Evolutionary conservation across 2,797 vertebrate species (phyloP).

Genomic region (Hylomyscus alleni): DNA sequence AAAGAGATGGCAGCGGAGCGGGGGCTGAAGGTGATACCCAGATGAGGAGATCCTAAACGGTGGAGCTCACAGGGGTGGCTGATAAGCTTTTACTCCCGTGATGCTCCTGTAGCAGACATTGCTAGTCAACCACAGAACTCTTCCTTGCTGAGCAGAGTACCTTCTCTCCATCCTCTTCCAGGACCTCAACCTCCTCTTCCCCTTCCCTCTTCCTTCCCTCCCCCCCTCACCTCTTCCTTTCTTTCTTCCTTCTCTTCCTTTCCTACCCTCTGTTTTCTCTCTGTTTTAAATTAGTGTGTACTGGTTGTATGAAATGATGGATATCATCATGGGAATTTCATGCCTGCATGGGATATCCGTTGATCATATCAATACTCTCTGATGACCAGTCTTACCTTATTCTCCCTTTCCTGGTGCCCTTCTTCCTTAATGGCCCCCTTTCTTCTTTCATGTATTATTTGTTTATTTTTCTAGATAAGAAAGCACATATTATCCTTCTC

Average conservation of each 20-base stretch:
- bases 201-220: not conserved
- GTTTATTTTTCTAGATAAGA: not conserved
- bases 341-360: not conserved
- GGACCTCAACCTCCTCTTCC: not conserved
- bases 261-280: not conserved
- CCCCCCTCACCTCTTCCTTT: too few species aligned
- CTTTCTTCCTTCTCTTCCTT: too few species aligned
- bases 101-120: not conserved
- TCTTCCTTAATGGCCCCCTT: not conserved
- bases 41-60: not conserved
- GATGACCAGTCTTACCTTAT: not conserved
- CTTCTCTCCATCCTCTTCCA: not conserved
- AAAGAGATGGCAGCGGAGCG: not conserved
- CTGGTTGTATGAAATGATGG: not conserved
- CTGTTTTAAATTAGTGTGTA: not conserved
- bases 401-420: not conserved
- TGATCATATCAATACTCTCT: too few species aligned
- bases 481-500: not conserved
- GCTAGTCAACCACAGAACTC: constrained; percentile 12
- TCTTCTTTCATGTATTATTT: not conserved
- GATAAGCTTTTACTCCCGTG: not conserved
- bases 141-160: not conserved
- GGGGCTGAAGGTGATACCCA: not conserved
- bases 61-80: not conserved
- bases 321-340: not conserved